phyloP scores from a whole-genome alignment of 1,140 invertebrate genomes.

The Ridgeia piscesae region DNA sequence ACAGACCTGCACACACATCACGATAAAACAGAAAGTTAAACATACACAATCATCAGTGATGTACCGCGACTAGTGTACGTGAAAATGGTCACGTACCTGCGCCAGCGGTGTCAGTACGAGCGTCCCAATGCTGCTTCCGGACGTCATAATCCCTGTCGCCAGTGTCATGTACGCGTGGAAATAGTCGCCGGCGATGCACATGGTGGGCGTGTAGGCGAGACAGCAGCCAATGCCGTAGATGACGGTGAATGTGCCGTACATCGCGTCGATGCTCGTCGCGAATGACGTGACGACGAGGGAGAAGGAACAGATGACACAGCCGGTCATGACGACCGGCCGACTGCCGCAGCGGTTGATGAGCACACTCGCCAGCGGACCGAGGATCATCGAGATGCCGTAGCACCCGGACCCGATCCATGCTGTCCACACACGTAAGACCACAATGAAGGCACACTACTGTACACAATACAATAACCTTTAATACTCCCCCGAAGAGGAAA shows the following conservation, averaged over 20 bases:
- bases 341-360: slow-evolving; percentile 38
- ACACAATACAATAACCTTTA: no score
- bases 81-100: slow-evolving; percentile 35
- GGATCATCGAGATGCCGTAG: slow-evolving; percentile 44
- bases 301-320: slow-evolving; percentile 39
- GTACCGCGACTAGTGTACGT: no score
- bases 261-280: slow-evolving; percentile 29
- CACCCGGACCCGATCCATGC: slow-evolving; percentile 47
- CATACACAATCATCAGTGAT: no score
- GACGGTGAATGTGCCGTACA: slow-evolving; percentile 43
- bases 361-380: slow-evolving; percentile 41
- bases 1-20: no score
- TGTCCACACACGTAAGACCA: slow-evolving; percentile 32
- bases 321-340: slow-evolving; percentile 38
- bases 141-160: slow-evolving; percentile 42
- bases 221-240: slow-evolving; percentile 44
- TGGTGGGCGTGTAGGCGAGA: slow-evolving; percentile 40
- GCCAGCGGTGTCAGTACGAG: slow-evolving; percentile 43
- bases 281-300: slow-evolving; percentile 41
- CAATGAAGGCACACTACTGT: no score
- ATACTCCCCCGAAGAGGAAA: no score
- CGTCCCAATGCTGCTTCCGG: slow-evolving; percentile 45
- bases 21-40: no score
- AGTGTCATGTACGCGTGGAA: slow-evolving; percentile 44
- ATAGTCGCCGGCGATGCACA: slow-evolving; percentile 41